Evolutionary conservation across 2,113 vertebrate genomes (phyloP), one percentile per base, ranked within the genome.

Genomic region (Nesogale talazaci): DNA sequence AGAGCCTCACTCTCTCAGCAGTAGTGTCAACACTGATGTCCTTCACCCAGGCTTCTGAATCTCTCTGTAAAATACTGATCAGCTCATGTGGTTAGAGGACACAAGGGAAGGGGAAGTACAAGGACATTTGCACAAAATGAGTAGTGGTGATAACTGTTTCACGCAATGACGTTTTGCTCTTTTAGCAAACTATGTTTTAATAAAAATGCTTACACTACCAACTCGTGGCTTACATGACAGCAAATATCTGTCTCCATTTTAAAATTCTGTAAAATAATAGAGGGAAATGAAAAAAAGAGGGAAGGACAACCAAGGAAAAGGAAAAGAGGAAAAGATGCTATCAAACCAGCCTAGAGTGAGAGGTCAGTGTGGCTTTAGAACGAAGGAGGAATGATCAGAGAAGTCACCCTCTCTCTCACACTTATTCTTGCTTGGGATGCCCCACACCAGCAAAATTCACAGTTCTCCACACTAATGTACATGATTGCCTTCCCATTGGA

Each of bases 401-500:
- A 17, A 75, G 5, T 3, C 29, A 27, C 0, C 0, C n/a, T 57
- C 16, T 14, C 46, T 40, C 8, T n/a, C 56, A 0, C 65, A 67
- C 70, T 76, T 72, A 69, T 67, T 77, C 52, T 79, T 74, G 34
- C 77, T 11, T 31, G 59, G 17, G 93, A 91, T 31, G 29, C 38
- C 10, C 12, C 11, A 12, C 2, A 75, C 19, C 27, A 25, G 23
- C 23, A 76, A 65, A 70, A 31, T 31, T 65, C 61, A 61, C 34
- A 34, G 2, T 42, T 83, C 31, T 25, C 65, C 27, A 23, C 27
- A 88, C 38, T 19, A 7, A 67, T 7, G 6, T 23, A 65, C 63
- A 23, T 1, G 4, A 91, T 25, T n/a, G 16, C 12, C 52, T 88
- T 75, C 29, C 3, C 1, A 27, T 2, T 88, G 46, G 31, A 40